Evolutionary conservation across 2,797 vertebrate genomes (phyloP), one percentile per base, ranked within the genome.

Genomic region (Melanogrammus aeglefinus): DNA sequence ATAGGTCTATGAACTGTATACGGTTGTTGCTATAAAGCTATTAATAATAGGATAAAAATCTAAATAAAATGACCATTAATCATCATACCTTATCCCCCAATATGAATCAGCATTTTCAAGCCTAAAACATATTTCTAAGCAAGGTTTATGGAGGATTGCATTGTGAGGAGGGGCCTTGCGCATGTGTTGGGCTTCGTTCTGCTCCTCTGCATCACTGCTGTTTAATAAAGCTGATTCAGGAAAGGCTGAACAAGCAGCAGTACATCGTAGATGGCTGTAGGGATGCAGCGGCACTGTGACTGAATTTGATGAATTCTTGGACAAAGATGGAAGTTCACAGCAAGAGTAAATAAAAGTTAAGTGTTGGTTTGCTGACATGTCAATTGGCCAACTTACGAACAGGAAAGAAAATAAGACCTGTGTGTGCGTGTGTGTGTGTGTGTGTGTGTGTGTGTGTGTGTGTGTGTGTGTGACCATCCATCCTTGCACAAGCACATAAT

Each of bases 371-470:
- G 57, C 57, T 24, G 57, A 63, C 21, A 27, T 27, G 63, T 69
- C 63, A 12, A 66, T 10, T 24, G 57, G 57, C 57, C n/a, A 6
- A 27, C n/a, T 66, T 8, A n/a, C n/a, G 7, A 66, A 12, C 57
- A 66, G 57, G 57, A 66, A 8, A 27, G 27, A 27, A 13, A 66
- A 38, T 7, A 38, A 38, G 36, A 38, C 36, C 2, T 70, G 69
- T 31, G 71, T 31, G 27, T 13, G 75, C 74, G 44, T 16, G 24
- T 72, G 72, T 24, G 14, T 63, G 72, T 79, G 63, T 82, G 69
- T n/a, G n/a, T n/a, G n/a, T n/a, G n/a, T n/a, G n/a, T n/a, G n/a
- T 70, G 69, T 31, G 71, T 31, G 27, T 13, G 75, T 69, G 44
- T 16, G 24, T 72, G 72, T 24, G 14, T 63, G 72, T 79, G 63